Evolutionary conservation across 2,888 invertebrate genomes (phyloP).

Genomic region (Bugula neritina): DNA sequence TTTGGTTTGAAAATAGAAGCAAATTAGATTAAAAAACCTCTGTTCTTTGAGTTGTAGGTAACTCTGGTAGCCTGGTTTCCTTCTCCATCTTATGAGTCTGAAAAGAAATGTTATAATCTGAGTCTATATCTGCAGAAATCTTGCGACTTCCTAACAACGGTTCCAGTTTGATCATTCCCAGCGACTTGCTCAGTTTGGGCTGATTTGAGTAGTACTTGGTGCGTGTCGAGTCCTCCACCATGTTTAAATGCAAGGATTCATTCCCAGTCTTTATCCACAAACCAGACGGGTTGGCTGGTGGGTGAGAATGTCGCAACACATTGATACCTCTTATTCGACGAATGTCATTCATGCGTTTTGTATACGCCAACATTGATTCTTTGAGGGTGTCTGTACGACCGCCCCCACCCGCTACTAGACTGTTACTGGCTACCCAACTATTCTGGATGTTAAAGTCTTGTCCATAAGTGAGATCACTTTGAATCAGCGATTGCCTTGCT

Average conservation of each 20-base stretch:
- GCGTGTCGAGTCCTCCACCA: neutral
- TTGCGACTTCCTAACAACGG: slow-evolving; percentile 5
- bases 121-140: neutral
- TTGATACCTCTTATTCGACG: slow-evolving; percentile 1
- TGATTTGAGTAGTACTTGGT: neutral
- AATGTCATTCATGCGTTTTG: slow-evolving; percentile 25
- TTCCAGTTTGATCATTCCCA: slow-evolving; percentile 23
- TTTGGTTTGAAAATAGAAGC: too few relatives aligned
- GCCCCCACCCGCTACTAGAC: neutral
- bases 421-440: neutral
- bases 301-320: neutral
- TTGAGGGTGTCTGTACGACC: neutral
- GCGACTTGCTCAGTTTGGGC: slow-evolving; percentile 2
- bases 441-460: slow-evolving; percentile 6
- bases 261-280: slow-evolving; percentile 9
- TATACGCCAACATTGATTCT: slow-evolving; percentile 14
- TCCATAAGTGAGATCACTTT: neutral
- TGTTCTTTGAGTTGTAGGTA: too few relatives aligned
- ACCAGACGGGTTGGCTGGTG: neutral
- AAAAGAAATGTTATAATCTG: neutral
- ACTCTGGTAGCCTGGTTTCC: neutral
- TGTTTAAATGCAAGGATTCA: neutral
- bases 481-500: neutral
- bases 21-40: too few relatives aligned
- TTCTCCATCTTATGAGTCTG: slow-evolving; percentile 15